phyloP scores from a whole-genome alignment of 2,113 vertebrate genomes.

The Larimichthys polyactis region DNA sequence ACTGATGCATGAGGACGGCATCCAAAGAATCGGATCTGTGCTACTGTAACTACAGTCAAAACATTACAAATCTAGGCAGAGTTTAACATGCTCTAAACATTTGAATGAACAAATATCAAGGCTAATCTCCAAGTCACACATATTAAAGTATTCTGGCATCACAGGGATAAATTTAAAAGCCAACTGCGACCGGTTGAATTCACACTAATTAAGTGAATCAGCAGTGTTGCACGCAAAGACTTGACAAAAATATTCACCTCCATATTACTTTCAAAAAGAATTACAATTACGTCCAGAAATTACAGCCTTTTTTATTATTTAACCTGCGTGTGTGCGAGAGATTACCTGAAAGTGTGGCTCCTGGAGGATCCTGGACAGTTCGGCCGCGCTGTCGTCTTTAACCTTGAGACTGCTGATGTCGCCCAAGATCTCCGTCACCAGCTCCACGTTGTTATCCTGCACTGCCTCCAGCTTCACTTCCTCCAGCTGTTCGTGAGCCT shows the following conservation, averaged over 20 bases:
- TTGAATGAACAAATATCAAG: neutral
- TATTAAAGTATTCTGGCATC: neutral
- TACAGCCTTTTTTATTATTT: neutral
- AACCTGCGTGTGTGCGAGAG: neutral
- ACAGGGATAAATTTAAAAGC: neutral
- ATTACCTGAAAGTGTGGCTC: constrained; percentile 97
- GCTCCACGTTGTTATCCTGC: constrained; percentile 96
- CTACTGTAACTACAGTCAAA: constrained; percentile 44
- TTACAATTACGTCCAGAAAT: neutral
- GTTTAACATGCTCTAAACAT: neutral
- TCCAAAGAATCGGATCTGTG: constrained; percentile 29
- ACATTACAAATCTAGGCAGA: constrained; percentile 3
- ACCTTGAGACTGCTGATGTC: constrained; percentile 91
- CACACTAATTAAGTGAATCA: neutral
- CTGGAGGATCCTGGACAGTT: constrained; percentile 93
- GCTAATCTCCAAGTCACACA: neutral
- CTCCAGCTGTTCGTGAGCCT: constrained; percentile 95
- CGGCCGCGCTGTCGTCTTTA: constrained; percentile 91
- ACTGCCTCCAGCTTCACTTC: constrained; percentile 97
- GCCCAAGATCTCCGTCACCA: constrained; percentile 97
- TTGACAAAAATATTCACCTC: neutral
- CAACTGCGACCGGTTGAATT: neutral
- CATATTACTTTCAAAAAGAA: neutral
- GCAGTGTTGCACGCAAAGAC: neutral
- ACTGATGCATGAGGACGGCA: constrained; percentile 31